Conservation (phyloP, 2,113 vertebrate genomes). For the Paraplagusia blochii region DNA sequence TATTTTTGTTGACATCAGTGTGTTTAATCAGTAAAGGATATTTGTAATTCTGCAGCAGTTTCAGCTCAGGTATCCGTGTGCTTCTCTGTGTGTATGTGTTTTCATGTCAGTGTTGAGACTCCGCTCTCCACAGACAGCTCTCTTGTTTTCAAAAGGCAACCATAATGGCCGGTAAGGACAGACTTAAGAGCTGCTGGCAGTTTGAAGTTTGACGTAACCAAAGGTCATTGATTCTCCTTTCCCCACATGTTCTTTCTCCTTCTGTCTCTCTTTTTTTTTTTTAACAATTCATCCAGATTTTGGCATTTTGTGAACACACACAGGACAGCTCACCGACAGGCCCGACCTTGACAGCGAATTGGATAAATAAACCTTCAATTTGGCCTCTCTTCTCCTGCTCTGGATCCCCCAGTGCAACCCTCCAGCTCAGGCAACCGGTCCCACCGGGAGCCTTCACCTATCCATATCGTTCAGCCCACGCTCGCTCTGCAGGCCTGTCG, state of each 20-base stretch:
- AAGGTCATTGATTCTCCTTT: constrained; percentile 95
- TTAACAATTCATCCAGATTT: constrained; percentile 95
- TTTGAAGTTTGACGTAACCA: constrained; percentile 89
- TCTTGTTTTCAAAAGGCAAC: constrained; percentile 79
- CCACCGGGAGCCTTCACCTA: constrained; percentile 98
- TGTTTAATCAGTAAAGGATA: too few species aligned
- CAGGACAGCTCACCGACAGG: constrained; percentile 96
- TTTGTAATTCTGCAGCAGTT: not conserved
- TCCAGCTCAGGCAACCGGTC: constrained; percentile 80
- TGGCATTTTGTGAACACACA: constrained; percentile 99
- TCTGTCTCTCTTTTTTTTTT: constrained; percentile 62
- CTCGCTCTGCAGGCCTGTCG: constrained; percentile 79
- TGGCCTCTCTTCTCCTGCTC: constrained; percentile 80
- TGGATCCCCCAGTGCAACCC: constrained; percentile 76
- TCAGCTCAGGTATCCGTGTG: not conserved
- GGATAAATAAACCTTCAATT: constrained; percentile 99
- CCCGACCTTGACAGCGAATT: constrained; percentile 99
- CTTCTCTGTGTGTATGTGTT: constrained; percentile 23
- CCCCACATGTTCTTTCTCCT: constrained; percentile 23
- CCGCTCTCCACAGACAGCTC: constrained; percentile 59
- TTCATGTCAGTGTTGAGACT: constrained; percentile 60
- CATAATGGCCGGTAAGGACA: constrained; percentile 88
- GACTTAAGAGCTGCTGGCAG: constrained; percentile 86
- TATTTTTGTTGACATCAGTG: not conserved
- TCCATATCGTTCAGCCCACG: constrained; percentile 92